These are phyloP conservation scores for Scomber scombrus DNA, from an alignment of 2,113 vertebrate species.

Conservation along the genomic window DNA sequence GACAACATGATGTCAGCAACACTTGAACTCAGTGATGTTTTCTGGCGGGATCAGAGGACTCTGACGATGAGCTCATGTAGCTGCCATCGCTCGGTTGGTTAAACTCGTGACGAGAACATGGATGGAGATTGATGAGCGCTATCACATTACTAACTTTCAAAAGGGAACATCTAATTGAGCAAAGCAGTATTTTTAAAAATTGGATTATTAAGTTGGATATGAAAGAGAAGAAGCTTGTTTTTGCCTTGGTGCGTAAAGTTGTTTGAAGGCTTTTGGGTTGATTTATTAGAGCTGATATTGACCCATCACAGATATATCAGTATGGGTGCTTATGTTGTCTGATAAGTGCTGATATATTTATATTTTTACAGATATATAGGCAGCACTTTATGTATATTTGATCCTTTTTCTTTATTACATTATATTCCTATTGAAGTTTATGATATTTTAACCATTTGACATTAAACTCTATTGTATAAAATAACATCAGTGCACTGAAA, in stretches of 20 bases:
- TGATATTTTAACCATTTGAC: no score
- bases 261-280: constrained; percentile 4
- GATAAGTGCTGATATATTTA: no score
- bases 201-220: constrained; percentile 10
- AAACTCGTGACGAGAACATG: constrained; percentile 50
- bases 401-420: no score
- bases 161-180: constrained; percentile 37
- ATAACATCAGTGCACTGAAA: no score
- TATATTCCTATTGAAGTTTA: no score
- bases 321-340: no score
- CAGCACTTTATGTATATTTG: no score
- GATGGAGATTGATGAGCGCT: constrained; percentile 61
- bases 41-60: constrained; percentile 40
- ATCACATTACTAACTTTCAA: constrained; percentile 22
- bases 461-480: no score
- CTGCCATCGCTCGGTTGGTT: constrained; percentile 39
- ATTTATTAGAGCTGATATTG: no score
- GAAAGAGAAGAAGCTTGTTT: constrained; percentile 16
- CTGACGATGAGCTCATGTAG: constrained; percentile 67
- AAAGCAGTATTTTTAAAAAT: constrained; percentile 7
- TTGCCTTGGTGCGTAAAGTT: neutral
- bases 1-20: constrained; percentile 78
- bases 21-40: constrained; percentile 71
- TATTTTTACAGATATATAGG: no score
- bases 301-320: no score